Conservation (phyloP, 2,113 vertebrate species). For the Athene noctua region DNA sequence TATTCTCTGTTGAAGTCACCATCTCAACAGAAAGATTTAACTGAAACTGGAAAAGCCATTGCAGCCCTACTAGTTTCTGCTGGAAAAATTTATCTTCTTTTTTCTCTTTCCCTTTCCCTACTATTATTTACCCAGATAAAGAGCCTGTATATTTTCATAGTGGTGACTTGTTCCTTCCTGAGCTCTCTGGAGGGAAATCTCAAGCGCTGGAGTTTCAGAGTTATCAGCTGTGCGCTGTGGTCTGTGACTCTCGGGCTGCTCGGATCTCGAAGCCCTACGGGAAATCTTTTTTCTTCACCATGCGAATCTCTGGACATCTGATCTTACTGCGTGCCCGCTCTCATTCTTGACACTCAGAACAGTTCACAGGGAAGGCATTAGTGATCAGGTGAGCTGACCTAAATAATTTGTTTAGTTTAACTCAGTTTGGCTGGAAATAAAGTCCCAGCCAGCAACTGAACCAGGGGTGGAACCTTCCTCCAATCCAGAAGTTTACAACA, state of each 20-base stretch:
- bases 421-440: not conserved
- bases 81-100: not conserved
- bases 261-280: accelerated
- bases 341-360: not conserved
- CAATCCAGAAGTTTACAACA: not conserved
- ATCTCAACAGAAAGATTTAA: not conserved
- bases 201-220: not conserved
- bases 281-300: not conserved
- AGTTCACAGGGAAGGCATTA: not conserved
- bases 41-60: not conserved
- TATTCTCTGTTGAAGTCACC: not conserved
- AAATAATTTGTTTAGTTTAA: not conserved
- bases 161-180: not conserved
- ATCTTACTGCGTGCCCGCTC: accelerated
- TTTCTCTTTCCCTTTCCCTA: not conserved
- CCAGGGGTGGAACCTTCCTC: not conserved
- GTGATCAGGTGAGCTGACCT: not conserved
- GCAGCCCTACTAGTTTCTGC: not conserved
- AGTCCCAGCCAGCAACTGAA: not conserved
- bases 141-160: not conserved
- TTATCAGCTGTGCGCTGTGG: accelerated
- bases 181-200: not conserved
- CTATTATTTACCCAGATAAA: not conserved
- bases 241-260: not conserved
- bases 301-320: not conserved